A percentile compares a stretch with the other conserved stretches of the same genome.
These are phyloP conservation scores for Castor canadensis DNA, from an alignment of 2,113 vertebrate genomes.

Conservation along the genomic window DNA sequence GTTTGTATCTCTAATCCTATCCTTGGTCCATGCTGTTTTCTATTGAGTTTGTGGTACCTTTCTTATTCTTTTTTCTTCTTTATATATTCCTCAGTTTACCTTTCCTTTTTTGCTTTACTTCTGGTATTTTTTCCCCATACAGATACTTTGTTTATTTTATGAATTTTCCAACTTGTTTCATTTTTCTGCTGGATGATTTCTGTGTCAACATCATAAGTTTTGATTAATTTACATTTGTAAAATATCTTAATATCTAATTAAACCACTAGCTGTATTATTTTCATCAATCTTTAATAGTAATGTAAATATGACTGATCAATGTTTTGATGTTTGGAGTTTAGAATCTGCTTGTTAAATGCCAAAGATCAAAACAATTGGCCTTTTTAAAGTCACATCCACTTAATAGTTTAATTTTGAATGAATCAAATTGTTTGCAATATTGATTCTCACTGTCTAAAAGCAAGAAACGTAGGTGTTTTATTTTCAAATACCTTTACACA, in stretches of 20 bases:
- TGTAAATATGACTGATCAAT: neutral
- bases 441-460: neutral
- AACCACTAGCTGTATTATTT: neutral
- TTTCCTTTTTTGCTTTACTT: neutral
- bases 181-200: neutral
- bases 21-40: neutral
- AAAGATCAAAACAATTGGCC: neutral
- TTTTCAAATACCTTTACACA: neutral
- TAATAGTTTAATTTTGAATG: neutral
- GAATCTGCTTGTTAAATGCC: neutral
- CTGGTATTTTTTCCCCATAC: neutral
- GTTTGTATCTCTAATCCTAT: neutral
- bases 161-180: neutral
- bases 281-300: neutral
- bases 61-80: neutral
- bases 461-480: neutral
- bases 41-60: neutral
- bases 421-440: neutral
- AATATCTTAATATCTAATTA: neutral
- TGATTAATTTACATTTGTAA: neutral
- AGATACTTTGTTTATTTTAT: conserved; percentile 3
- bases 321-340: neutral
- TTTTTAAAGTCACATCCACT: neutral
- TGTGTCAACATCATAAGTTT: neutral
- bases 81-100: neutral